Evolutionary conservation across 2,113 vertebrate species (phyloP).

Genomic region (mouse (Mus musculus)): GRCm39 chr1:18229501-18230000

Average conservation of each 20-base stretch:
- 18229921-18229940: neutral
- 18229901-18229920: neutral
- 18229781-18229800: neutral
- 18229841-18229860: neutral
- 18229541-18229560: no score
- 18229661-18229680: neutral
- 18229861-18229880: neutral
- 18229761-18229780: neutral
- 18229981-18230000: neutral
- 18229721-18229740: neutral
- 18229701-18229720: neutral
- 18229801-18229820: neutral
- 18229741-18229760: neutral
- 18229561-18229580: no score
- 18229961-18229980: neutral
- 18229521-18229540: no score
- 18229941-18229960: neutral
- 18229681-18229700: neutral
- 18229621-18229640: no score
- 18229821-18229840: neutral
- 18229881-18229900: neutral
- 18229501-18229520: no score
- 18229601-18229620: no score
- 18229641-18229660: neutral
- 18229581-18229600: no score